A percentile compares a stretch with the other conserved stretches of the same genome.
These are phyloP conservation scores for Antrozous pallidus DNA, from an alignment of 2,797 vertebrate species.

Conservation along the genomic window DNA sequence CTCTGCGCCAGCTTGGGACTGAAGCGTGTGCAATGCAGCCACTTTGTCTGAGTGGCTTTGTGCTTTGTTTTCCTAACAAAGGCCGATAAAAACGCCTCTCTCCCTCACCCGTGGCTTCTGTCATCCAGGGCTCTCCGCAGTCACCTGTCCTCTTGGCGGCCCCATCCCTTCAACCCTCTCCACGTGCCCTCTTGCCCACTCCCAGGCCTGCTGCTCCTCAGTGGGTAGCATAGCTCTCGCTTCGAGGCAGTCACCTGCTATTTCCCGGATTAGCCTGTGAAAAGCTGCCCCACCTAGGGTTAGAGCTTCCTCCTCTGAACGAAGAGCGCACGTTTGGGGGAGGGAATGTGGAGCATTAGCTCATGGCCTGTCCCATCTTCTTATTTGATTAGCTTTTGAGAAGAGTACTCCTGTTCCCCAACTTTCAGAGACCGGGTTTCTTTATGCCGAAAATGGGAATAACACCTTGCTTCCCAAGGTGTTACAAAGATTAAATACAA, in stretches of 20 bases:
- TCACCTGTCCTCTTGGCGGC: neutral
- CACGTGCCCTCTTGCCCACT: neutral
- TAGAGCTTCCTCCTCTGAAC: neutral
- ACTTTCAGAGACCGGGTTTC: neutral
- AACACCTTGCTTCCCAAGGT: neutral
- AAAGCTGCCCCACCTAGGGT: neutral
- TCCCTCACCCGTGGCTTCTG: neutral
- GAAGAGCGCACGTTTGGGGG: neutral
- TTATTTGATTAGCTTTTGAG: neutral
- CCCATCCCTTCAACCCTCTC: neutral
- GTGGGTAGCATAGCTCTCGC: neutral
- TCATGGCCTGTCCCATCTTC: neutral
- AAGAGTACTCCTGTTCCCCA: neutral
- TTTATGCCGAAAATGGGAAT: neutral
- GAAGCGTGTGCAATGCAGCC: constrained; percentile 5
- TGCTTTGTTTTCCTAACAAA: constrained; percentile 74
- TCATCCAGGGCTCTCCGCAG: constrained; percentile 23
- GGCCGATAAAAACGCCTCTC: constrained; percentile 14
- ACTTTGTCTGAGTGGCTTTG: constrained; percentile 74
- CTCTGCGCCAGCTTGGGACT: neutral
- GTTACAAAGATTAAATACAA: neutral
- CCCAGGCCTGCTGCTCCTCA: neutral
- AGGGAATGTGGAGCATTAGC: neutral
- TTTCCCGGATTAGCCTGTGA: neutral
- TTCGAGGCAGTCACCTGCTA: neutral